A percentile compares a stretch with the other conserved stretches of the same genome.
Evolutionary conservation across 2,113 vertebrate species (phyloP).

Genomic region (Lagopus leucura): DNA sequence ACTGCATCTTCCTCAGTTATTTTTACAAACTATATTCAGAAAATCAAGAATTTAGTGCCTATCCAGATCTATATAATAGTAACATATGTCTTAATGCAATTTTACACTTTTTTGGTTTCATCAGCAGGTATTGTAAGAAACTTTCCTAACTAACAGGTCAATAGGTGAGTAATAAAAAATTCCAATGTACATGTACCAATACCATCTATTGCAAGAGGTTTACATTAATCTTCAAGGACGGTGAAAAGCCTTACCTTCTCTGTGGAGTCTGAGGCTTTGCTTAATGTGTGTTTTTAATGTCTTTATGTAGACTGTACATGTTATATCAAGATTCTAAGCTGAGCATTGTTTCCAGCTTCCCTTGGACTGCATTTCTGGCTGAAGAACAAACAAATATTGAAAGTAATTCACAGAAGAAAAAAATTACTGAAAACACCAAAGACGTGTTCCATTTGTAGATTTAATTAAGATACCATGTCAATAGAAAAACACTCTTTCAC

Average conservation of each 20-base stretch:
- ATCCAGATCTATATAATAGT: not conserved
- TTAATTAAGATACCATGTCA: constrained; percentile 59
- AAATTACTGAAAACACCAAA: constrained; percentile 31
- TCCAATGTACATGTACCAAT: not conserved
- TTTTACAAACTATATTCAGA: not conserved
- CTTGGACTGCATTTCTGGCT: constrained; percentile 21
- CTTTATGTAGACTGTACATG: not conserved
- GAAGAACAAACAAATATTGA: constrained; percentile 8
- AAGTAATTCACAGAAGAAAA: constrained; percentile 21
- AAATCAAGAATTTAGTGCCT: not conserved
- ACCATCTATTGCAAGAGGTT: not conserved
- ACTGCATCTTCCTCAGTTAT: not conserved
- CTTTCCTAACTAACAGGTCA: not conserved
- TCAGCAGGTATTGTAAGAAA: not conserved
- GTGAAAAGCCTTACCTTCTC: not conserved
- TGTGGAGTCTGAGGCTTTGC: not conserved
- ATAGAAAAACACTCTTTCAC: constrained; percentile 54
- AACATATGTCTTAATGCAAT: not conserved
- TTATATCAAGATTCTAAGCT: not conserved
- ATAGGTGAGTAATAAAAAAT: not conserved
- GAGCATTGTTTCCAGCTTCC: not conserved
- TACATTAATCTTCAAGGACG: not conserved
- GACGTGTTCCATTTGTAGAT: constrained; percentile 12
- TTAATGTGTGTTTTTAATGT: not conserved
- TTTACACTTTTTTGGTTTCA: not conserved